Conservation (phyloP, 2,888 invertebrate species). For the Pollenia angustigena region DNA sequence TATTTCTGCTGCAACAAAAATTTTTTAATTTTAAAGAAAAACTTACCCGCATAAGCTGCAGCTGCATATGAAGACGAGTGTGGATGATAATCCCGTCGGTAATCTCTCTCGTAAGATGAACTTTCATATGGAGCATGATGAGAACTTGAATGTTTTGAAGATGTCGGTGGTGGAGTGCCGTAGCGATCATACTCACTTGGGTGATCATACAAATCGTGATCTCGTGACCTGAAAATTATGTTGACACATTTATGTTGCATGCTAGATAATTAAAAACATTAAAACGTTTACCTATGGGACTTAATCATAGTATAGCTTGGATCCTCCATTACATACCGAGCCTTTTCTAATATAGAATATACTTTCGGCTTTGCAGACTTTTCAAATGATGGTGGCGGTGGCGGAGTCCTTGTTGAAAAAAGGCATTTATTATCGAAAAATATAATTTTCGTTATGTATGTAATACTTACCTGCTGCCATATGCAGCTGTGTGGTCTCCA, state of each 20-base stretch:
- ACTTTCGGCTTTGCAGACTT: constrained; percentile 90
- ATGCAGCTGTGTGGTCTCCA: constrained; percentile 78
- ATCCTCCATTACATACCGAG: constrained; percentile 92
- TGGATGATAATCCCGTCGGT: constrained; percentile 82
- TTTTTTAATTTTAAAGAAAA: constrained; percentile 1
- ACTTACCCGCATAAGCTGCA: constrained; percentile 82
- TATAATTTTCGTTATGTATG: neutral
- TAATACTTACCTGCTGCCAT: constrained; percentile 79
- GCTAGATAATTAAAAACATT: neutral
- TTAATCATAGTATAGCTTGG: constrained; percentile 86
- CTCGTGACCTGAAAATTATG: constrained; percentile 78
- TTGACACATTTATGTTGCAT: neutral
- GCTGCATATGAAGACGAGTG: constrained; percentile 82
- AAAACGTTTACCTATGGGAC: constrained; percentile 79
- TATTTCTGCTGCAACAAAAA: constrained; percentile 66
- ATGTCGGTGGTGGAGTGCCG: constrained; percentile 81
- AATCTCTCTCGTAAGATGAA: constrained; percentile 82
- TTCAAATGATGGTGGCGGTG: constrained; percentile 80
- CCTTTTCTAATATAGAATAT: constrained; percentile 92
- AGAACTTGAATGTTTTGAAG: constrained; percentile 81
- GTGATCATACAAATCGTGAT: constrained; percentile 83
- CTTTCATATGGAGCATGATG: constrained; percentile 82
- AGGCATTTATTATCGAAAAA: neutral
- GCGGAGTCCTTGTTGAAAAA: constrained; percentile 77
- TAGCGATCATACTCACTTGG: constrained; percentile 82